Conservation (phyloP, 2,797 vertebrate species). For the Esox lucius region DNA sequence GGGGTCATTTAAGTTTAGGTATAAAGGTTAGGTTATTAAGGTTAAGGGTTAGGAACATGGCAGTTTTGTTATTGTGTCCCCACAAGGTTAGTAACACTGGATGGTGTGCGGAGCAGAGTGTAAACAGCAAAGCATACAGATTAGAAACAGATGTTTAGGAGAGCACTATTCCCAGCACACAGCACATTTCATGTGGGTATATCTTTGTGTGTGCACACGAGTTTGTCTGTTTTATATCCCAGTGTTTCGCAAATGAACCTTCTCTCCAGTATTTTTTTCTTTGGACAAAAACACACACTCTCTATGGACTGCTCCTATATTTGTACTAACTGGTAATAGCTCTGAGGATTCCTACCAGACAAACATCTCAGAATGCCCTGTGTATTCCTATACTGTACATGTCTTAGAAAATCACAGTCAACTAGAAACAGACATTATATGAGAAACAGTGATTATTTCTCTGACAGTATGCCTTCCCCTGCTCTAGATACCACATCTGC, state of each 20-base stretch:
- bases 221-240: slow-evolving; percentile 18
- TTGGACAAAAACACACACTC: background rate
- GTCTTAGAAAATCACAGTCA: background rate
- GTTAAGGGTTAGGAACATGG: too few species aligned
- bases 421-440: background rate
- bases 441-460: slow-evolving; percentile 10
- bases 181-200: slow-evolving; percentile 51
- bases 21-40: too few species aligned
- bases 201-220: slow-evolving; percentile 20
- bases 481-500: slow-evolving; percentile 31
- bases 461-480: slow-evolving; percentile 42
- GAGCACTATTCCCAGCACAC: slow-evolving; percentile 56
- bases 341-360: background rate
- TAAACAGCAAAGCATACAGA: slow-evolving; percentile 63
- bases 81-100: too few species aligned
- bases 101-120: slow-evolving; percentile 6
- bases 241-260: slow-evolving; percentile 59
- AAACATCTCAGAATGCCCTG: background rate
- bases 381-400: background rate
- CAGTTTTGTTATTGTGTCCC: too few species aligned
- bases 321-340: background rate
- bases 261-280: slow-evolving; percentile 47
- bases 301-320: background rate
- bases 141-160: slow-evolving; percentile 73
- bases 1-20: too few species aligned